Evolutionary conservation across 2,113 vertebrate genomes (phyloP).

Genomic region (Scalopus aquaticus): DNA sequence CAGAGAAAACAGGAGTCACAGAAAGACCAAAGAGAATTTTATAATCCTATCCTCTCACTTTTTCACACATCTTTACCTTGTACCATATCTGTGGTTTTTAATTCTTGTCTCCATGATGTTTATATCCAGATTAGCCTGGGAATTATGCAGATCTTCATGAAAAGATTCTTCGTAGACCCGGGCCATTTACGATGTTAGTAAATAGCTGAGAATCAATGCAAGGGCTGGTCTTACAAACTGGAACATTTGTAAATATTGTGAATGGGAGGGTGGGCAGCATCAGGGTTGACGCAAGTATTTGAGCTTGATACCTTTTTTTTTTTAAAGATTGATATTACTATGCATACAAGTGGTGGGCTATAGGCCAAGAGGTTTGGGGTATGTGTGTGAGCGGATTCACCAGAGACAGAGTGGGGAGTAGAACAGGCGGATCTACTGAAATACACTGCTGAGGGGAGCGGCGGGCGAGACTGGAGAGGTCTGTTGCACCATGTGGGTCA

Average conservation of each 20-base stretch:
- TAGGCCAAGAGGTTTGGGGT: no score
- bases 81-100: neutral
- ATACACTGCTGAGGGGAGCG: no score
- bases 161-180: neutral
- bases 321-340: no score
- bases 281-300: neutral
- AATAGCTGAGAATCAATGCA: neutral
- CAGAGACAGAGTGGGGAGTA: no score
- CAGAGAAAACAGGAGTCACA: neutral
- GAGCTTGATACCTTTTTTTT: no score
- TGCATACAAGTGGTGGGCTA: no score
- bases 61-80: neutral
- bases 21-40: neutral
- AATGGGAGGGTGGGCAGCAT: fast-evolving
- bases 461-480: no score
- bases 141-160: neutral
- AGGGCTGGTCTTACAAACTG: neutral
- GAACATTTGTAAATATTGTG: neutral
- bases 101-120: neutral
- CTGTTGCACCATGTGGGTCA: no score
- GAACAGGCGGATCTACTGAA: no score
- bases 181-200: neutral
- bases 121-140: neutral
- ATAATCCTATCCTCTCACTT: neutral
- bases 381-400: no score